Conservation (phyloP, 35 echinoderm and acorn worm genomes). For the Hemicentrotus pulcherrimus region DNA sequence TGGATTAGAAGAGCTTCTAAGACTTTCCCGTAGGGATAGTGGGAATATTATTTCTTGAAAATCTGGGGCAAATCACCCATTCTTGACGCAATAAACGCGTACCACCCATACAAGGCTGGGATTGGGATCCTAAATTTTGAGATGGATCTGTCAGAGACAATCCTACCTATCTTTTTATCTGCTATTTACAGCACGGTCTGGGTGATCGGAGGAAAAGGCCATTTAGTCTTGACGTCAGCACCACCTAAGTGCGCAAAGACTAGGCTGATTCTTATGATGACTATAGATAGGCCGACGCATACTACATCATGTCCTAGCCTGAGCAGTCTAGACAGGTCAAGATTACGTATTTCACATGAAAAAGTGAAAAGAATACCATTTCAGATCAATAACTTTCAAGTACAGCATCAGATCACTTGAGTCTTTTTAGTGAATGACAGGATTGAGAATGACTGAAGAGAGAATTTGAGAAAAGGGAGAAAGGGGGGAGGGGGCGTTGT, state of each 20-base stretch:
- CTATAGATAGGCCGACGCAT: background rate
- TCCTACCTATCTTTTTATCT: constrained; percentile 12
- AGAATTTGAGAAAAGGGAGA: no score
- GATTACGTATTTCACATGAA: background rate
- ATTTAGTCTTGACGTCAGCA: constrained; percentile 33
- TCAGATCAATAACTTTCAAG: background rate
- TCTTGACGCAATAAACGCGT: background rate
- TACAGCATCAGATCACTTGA: background rate
- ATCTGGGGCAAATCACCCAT: background rate
- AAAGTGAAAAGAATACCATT: background rate
- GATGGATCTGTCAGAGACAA: constrained; percentile 16
- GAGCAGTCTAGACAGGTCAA: background rate
- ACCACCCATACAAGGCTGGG: background rate
- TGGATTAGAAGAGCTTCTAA: background rate
- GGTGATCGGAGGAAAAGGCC: constrained; percentile 40
- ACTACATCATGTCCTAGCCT: background rate
- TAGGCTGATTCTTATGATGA: background rate
- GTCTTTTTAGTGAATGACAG: no score
- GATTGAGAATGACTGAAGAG: no score
- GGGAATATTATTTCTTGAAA: background rate
- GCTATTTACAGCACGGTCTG: constrained; percentile 37
- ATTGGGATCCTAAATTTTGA: background rate
- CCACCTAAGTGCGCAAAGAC: constrained; percentile 16
- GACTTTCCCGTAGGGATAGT: background rate
- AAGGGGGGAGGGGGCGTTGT: no score